A percentile compares a stretch with the other conserved stretches of the same genome.
Conservation (phyloP, 2,888 invertebrate species). For the Scaptomyza tumidula region DNA sequence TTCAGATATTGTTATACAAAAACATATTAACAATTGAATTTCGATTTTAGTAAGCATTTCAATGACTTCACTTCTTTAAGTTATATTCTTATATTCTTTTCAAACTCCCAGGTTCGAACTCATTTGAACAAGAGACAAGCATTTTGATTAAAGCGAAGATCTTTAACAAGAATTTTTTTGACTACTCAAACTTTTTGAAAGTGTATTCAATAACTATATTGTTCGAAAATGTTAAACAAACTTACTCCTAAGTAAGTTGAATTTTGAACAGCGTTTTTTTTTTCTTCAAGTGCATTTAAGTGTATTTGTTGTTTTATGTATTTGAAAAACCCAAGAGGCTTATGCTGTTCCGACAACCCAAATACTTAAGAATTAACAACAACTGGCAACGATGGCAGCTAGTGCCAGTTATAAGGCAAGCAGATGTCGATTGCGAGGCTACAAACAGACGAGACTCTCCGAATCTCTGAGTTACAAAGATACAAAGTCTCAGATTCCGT, state of each 20-base stretch:
- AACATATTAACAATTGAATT: too few relatives aligned
- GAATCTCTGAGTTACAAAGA: slow-evolving; percentile 12
- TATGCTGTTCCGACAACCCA: slow-evolving; percentile 66
- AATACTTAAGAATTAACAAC: slow-evolving; percentile 62
- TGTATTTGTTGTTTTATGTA: background rate
- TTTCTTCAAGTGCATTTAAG: slow-evolving; percentile 2
- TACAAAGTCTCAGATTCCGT: background rate
- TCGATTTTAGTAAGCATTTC: too few relatives aligned
- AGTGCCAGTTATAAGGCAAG: slow-evolving; percentile 39
- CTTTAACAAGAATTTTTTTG: too few relatives aligned
- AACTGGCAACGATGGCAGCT: slow-evolving; percentile 10
- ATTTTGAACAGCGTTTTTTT: background rate
- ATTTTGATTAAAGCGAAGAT: too few relatives aligned
- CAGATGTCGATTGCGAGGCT: slow-evolving; percentile 45
- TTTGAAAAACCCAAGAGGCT: slow-evolving; percentile 68
- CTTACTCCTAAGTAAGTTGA: background rate
- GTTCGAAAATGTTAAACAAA: background rate
- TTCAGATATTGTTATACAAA: too few relatives aligned
- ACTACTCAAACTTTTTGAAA: background rate
- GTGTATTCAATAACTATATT: background rate
- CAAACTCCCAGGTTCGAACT: too few relatives aligned
- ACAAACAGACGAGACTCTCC: slow-evolving; percentile 22
- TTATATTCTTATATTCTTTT: too few relatives aligned
- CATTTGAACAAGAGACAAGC: too few relatives aligned
- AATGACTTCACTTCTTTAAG: too few relatives aligned